Evolutionary conservation across 35 echinoderm and acorn worm genomes (phyloP).

Genomic region (Ophiothrix spiculata): DNA sequence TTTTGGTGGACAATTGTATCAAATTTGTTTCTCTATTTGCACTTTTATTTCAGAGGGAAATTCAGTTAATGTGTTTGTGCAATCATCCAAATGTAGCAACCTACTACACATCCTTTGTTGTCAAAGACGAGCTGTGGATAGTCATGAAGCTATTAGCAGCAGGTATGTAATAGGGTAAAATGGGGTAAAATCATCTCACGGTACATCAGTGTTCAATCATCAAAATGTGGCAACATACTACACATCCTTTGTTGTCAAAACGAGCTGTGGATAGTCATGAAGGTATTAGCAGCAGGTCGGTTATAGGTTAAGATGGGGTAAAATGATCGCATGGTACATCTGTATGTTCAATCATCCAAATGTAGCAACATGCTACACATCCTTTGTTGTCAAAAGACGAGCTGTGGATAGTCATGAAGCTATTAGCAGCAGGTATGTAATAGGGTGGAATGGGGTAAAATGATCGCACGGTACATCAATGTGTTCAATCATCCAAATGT

Average conservation of each 20-base stretch:
- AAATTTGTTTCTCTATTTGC: background rate
- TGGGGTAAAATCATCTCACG: conserved; percentile 34
- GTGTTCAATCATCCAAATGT: conserved; percentile 76
- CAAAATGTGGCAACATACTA: background rate
- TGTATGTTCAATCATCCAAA: conserved; percentile 85
- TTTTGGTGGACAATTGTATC: background rate
- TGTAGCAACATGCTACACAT: conserved; percentile 84
- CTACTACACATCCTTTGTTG: conserved; percentile 96
- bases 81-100: conserved; percentile 84
- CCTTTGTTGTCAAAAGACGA: conserved; percentile 94
- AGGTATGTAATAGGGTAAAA: conserved; percentile 34
- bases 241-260: conserved; percentile 87
- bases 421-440: conserved; percentile 68
- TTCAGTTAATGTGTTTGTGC: conserved; percentile 90
- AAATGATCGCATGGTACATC: conserved; percentile 72
- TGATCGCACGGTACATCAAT: too few relatives aligned
- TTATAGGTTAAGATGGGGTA: background rate
- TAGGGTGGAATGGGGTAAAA: conserved; percentile 7
- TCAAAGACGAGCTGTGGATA: conserved; percentile 92
- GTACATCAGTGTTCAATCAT: conserved; percentile 79
- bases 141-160: conserved; percentile 92
- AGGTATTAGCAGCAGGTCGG: conserved; percentile 78
- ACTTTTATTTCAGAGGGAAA: conserved; percentile 73
- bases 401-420: conserved; percentile 91
- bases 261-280: conserved; percentile 97